Evolutionary conservation across 2,797 vertebrate genomes (phyloP).

Genomic region (Sebastes glaucus): DNA sequence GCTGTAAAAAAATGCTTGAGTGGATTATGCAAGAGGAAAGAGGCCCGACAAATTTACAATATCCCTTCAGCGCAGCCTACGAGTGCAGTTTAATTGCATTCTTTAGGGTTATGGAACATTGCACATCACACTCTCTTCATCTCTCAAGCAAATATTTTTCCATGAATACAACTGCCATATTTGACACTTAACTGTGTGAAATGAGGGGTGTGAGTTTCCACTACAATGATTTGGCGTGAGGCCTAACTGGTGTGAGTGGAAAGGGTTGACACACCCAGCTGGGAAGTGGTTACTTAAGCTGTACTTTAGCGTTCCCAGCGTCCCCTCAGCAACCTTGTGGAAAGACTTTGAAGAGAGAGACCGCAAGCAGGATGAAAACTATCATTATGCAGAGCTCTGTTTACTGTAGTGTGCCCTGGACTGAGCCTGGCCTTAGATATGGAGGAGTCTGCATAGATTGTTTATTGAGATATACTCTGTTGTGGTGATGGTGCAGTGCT

Average conservation of each 20-base stretch:
- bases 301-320: constrained; percentile 69
- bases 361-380: constrained; percentile 71
- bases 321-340: constrained; percentile 71
- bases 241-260: constrained; percentile 65
- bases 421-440: constrained; percentile 44
- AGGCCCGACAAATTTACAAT: constrained; percentile 30
- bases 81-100: constrained; percentile 49
- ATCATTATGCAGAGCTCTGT: constrained; percentile 74
- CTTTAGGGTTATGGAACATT: constrained; percentile 42
- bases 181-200: constrained; percentile 65
- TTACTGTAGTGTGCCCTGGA: constrained; percentile 60
- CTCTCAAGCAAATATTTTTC: constrained; percentile 61
- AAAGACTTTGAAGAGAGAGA: constrained; percentile 75
- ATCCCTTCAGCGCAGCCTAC: background rate
- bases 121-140: constrained; percentile 48
- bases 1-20: background rate
- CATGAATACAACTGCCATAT: constrained; percentile 53
- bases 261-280: constrained; percentile 76
- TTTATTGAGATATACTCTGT: constrained; percentile 27
- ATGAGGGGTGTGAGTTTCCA: constrained; percentile 73
- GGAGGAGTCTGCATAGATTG: constrained; percentile 12
- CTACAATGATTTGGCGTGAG: constrained; percentile 70
- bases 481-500: constrained; percentile 10
- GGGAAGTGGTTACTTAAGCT: constrained; percentile 79
- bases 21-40: constrained; percentile 38